Percentiles rank a stretch among this genome's conserved stretches.
phyloP scores from a whole-genome alignment of 2,797 vertebrate genomes.

The Semotilus atromaculatus region DNA sequence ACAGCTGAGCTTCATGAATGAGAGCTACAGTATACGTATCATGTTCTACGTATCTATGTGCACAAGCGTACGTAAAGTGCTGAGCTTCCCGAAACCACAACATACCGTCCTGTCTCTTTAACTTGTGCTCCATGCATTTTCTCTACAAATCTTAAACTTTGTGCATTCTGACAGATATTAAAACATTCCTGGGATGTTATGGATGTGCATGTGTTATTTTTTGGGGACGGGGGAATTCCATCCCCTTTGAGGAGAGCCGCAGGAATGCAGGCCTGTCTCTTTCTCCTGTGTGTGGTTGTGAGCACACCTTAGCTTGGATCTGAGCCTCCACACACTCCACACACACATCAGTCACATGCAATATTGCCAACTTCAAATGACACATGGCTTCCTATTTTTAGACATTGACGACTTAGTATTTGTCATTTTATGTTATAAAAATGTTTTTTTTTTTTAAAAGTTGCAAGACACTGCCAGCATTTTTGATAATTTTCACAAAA shows the following conservation, averaged over 20 bases:
- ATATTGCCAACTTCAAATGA: background rate
- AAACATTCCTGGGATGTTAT: constrained; percentile 76
- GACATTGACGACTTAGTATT: background rate
- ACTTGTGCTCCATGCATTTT: constrained; percentile 18
- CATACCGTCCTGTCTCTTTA: constrained; percentile 35
- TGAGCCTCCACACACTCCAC: background rate
- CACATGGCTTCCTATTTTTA: background rate
- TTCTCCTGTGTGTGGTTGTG: constrained; percentile 66
- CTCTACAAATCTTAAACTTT: constrained; percentile 46
- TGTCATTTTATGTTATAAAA: constrained; percentile 31
- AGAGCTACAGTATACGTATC: constrained; percentile 1
- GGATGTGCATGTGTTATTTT: constrained; percentile 72
- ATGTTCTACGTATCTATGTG: constrained; percentile 10
- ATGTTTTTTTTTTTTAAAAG: background rate
- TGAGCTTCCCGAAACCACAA: constrained; percentile 23
- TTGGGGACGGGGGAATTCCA: constrained; percentile 75
- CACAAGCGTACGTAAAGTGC: background rate
- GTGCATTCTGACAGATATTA: constrained; percentile 69
- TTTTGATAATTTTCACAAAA: background rate
- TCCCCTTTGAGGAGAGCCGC: constrained; percentile 85
- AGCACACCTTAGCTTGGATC: constrained; percentile 67
- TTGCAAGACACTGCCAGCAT: no score
- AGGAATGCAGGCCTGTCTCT: constrained; percentile 85
- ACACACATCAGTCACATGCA: constrained; percentile 3
- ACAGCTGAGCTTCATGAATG: constrained; percentile 2